Evolutionary conservation across 23 tunicate species (phyloP).

Genomic region (Oikopleura albicans): DNA sequence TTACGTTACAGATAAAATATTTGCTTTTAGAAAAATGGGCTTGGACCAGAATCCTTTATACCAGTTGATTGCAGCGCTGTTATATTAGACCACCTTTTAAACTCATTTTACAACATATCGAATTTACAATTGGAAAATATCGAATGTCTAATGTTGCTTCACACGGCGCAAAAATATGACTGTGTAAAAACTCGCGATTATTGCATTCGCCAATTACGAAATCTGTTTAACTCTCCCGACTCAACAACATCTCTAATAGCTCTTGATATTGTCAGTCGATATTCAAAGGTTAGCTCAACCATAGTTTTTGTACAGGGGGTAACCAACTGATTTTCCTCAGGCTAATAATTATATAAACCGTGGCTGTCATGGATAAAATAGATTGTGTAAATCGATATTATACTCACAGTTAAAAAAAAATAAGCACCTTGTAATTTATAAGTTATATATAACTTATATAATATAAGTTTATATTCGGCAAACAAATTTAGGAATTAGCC

Average conservation of each 20-base stretch:
- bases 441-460: too few species aligned
- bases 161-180: neutral
- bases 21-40: neutral
- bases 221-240: neutral
- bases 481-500: too few species aligned
- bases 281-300: neutral
- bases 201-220: neutral
- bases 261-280: neutral
- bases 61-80: neutral
- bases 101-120: neutral
- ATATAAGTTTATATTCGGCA: too few species aligned
- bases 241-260: neutral
- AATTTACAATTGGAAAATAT: constrained; percentile 2
- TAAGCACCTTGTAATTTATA: too few species aligned
- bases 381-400: too few species aligned
- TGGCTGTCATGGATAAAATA: too few species aligned
- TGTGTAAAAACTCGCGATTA: constrained; percentile 1
- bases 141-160: constrained; percentile 3
- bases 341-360: too few species aligned
- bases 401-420: too few species aligned
- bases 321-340: too few species aligned
- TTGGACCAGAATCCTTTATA: neutral
- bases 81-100: neutral
- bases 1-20: too few species aligned
- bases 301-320: too few species aligned